Conservation (phyloP, 2,113 vertebrate genomes). For the Sinocyclocheilus rhinocerous region DNA sequence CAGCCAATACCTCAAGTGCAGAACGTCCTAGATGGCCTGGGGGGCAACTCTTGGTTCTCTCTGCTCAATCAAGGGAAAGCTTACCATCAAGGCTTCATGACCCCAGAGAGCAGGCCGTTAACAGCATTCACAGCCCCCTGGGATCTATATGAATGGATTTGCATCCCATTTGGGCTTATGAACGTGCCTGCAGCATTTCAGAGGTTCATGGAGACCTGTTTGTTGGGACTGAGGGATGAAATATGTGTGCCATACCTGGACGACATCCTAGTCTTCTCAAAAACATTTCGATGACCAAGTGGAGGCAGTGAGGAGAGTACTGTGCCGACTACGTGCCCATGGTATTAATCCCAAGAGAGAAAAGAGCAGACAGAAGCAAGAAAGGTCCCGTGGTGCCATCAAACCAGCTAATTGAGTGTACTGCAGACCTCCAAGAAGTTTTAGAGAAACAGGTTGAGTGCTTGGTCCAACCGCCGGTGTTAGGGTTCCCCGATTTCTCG, state of each 20-base stretch:
- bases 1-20: constrained; percentile 10
- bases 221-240: not conserved
- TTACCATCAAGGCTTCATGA: constrained; percentile 18
- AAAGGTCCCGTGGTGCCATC: not conserved
- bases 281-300: constrained; percentile 13
- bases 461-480: not conserved
- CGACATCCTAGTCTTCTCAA: constrained; percentile 15
- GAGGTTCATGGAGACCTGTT: not conserved
- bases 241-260: constrained; percentile 18
- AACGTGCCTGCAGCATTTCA: not conserved
- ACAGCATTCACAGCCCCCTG: not conserved
- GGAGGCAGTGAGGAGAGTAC: constrained; percentile 23
- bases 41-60: constrained; percentile 36
- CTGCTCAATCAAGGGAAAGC: constrained; percentile 42
- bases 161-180: not conserved
- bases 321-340: not conserved
- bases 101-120: not conserved
- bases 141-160: not conserved
- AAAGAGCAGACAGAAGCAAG: not conserved
- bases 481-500: not conserved
- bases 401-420: not conserved
- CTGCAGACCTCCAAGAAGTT: not conserved
- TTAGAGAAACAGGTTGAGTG: not conserved
- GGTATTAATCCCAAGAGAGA: constrained; percentile 15
- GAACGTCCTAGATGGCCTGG: constrained; percentile 21